These are phyloP conservation scores for Agrotis clavis DNA, from an alignment of 2,888 invertebrate species.

Conservation along the genomic window DNA sequence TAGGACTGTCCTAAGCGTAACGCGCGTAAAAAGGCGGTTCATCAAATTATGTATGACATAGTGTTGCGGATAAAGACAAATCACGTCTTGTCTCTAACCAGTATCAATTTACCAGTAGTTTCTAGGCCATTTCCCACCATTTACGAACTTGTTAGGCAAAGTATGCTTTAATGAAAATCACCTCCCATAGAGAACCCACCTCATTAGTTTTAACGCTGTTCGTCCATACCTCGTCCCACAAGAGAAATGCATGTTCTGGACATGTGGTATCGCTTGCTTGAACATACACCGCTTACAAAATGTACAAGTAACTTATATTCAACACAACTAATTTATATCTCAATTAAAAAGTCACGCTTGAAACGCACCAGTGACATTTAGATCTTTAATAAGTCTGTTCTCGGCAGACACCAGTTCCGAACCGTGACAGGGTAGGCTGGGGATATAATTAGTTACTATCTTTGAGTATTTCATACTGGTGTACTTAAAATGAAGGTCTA, in stretches of 20 bases:
- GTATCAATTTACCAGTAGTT: neutral
- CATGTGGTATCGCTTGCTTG: slow-evolving; percentile 55
- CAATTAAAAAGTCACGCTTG: slow-evolving; percentile 61
- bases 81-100: neutral
- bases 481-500: neutral
- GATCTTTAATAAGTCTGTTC: slow-evolving; percentile 35
- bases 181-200: neutral
- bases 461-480: slow-evolving; percentile 12
- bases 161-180: slow-evolving; percentile 3
- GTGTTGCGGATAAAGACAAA: neutral
- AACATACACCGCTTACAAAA: slow-evolving; percentile 51
- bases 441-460: slow-evolving; percentile 22
- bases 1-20: neutral
- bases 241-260: slow-evolving; percentile 51
- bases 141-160: neutral
- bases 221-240: slow-evolving; percentile 19
- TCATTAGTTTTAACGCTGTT: slow-evolving; percentile 11
- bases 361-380: slow-evolving; percentile 44
- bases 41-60: neutral
- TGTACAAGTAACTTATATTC: slow-evolving; percentile 38
- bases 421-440: slow-evolving; percentile 20
- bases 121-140: neutral
- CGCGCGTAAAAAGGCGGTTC: neutral
- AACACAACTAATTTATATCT: slow-evolving; percentile 50
- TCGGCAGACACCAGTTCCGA: slow-evolving; percentile 23